Percentiles rank a stretch among this genome's conserved stretches.
phyloP scores from a whole-genome alignment of 2,797 vertebrate species.

The Myotis myotis region DNA sequence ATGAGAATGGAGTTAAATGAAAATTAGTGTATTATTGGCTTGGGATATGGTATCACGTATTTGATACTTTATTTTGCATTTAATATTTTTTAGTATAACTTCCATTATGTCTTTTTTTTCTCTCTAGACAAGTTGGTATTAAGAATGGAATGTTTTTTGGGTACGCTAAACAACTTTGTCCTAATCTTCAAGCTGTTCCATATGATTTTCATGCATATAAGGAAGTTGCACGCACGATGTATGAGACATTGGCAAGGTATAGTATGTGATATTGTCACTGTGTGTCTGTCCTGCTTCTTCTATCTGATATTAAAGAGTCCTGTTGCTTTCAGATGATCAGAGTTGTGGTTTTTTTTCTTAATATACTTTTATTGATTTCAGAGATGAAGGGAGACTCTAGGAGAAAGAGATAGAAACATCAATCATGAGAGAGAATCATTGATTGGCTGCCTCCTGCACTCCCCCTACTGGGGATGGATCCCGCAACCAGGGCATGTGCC shows the following conservation, averaged over 20 bases:
- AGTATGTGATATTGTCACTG: not conserved
- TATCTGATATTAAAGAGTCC: not conserved
- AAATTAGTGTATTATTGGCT: constrained; percentile 29
- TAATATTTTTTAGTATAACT: constrained; percentile 43
- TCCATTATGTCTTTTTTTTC: constrained; percentile 48
- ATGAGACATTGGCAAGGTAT: constrained; percentile 96
- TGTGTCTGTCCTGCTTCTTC: not conserved
- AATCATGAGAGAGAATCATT: too few species aligned
- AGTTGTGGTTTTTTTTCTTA: not conserved
- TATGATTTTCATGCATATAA: constrained; percentile 98
- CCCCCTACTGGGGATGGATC: too few species aligned
- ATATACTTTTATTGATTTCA: too few species aligned
- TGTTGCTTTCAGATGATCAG: not conserved
- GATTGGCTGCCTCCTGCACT: too few species aligned
- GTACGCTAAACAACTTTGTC: constrained; percentile 95
- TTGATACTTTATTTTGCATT: constrained; percentile 39
- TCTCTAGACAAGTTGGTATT: constrained; percentile 92
- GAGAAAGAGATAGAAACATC: too few species aligned
- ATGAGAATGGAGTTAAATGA: constrained; percentile 21
- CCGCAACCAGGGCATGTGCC: too few species aligned
- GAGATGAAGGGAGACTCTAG: too few species aligned
- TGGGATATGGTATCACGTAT: not conserved
- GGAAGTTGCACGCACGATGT: constrained; percentile 93
- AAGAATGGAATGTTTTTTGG: constrained; percentile 99
- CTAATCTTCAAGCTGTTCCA: constrained; percentile 91